Base-by-base conservation (phyloP, 1,140 invertebrate species). In the Cotesia vestalis region DNA sequence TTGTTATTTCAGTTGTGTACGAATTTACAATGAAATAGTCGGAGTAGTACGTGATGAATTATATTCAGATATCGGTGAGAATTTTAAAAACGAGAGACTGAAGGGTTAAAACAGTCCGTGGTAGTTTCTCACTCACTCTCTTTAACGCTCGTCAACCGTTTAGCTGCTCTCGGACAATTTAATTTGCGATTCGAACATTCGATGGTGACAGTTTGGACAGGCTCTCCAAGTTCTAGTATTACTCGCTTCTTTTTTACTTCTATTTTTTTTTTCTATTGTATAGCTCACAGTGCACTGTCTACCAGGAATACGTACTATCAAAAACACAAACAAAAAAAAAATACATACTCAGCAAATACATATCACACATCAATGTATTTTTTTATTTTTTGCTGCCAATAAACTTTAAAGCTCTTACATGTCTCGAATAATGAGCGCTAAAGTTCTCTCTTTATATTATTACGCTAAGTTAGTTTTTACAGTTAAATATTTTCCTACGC, bases 141-240 rank as follows among this genome's bases (percentile, higher is more conserved):
- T 46, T 46, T 6, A 46, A 46, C 11, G 40, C 40, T 46, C 40
- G 40, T 46, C 40, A 46, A 46, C 35, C 35, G 36, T 38, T 55
- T 57, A 14, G 14, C 12, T 57, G 62, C 35, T 35, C 62, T 64
- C 36, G 62, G 38, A 64, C 62, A 20, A 64, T 40, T 64, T 36
- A 64, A 64, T 64, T 64, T 64, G 62, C 36, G 62, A 64, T 64
- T 36, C 14, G 62, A 64, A 20, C 62, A 64, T 4, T 38, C 34
- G 35, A 64, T 38, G 62, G 35, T 64, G 62, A 64, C 62, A 64
- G 62, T 64, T 64, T 38, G 62, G 62, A 64, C 62, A 46, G 62
- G n/a, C 62, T 36, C 38, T 64, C 62, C 36, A 64, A 6, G 35
- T 38, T 64, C 40, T 8, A n/a, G 12, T 8, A 38, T 64, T 64